Percentiles rank a stretch among this genome's conserved stretches.
These are phyloP conservation scores for Grantiella picta DNA, from an alignment of 2,113 vertebrate genomes.

Conservation along the genomic window DNA sequence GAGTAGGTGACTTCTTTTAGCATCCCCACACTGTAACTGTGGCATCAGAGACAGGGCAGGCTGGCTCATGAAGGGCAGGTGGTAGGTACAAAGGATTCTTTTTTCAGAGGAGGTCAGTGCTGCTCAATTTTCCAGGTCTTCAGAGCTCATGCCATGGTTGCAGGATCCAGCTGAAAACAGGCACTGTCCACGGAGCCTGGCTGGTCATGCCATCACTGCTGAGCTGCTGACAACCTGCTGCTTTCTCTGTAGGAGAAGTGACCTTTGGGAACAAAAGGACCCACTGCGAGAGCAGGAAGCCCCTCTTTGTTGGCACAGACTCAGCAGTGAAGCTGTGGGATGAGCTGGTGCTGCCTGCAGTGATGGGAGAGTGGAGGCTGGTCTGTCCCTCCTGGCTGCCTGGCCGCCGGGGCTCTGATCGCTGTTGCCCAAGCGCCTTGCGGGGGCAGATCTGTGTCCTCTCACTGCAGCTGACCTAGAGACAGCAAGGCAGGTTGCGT, in stretches of 20 bases:
- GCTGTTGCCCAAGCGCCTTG: fast-evolving
- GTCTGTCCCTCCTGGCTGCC: not conserved
- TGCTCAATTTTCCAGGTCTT: not conserved
- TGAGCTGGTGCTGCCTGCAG: fast-evolving
- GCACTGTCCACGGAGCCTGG: fast-evolving
- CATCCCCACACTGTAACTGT: too few species aligned
- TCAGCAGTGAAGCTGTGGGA: not conserved
- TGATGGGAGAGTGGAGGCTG: not conserved
- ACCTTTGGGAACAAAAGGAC: not conserved
- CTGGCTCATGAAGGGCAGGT: not conserved
- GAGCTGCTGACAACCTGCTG: not conserved
- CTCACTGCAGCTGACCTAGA: fast-evolving
- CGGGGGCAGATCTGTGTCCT: not conserved
- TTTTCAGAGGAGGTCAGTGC: not conserved
- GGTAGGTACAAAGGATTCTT: fast-evolving
- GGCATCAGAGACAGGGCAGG: not conserved
- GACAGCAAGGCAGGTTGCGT: not conserved
- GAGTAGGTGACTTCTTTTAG: not conserved
- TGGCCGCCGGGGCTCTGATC: not conserved
- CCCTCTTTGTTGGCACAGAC: not conserved
- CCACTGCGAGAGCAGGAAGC: fast-evolving
- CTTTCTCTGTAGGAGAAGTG: not conserved
- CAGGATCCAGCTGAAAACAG: not conserved
- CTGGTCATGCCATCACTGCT: fast-evolving
- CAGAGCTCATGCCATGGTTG: fast-evolving